Base-by-base conservation (phyloP, 2,888 invertebrate species). In the Chironomus tentans region DNA sequence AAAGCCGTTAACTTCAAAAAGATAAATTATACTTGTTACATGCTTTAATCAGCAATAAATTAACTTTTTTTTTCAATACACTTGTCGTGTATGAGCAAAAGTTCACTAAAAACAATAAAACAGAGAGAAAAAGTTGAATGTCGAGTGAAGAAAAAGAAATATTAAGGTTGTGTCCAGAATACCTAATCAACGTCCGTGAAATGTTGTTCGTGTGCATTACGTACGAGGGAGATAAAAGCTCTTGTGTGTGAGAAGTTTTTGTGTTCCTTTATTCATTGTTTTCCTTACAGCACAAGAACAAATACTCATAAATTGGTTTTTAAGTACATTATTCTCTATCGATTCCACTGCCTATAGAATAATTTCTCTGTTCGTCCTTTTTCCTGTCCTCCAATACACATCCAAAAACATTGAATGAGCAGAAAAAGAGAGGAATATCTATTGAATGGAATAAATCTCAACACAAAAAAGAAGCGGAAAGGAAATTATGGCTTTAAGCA, bases 241-340 rank as follows among this genome's bases (percentile, higher is more conserved):
- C 56, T 18, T 15, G 50, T 50, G 15, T 13, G 56, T 15, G n/a
- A n/a, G 50, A 50, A 50, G 50, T 50, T 50, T 50, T 12, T 28
- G 24, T 38, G 38, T 56, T 56, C 18, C 56, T 56, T 38, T 38
- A 38, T 38, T 56, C 56, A 7, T 18, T 56, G 7, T 56, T 56
- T 18, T 56, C 56, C 56, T 56, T 56, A 18, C 56, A 50, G 15
- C 15, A 50, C 15, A 50, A 50, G 15, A 50, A 56, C 56, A 56
- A 56, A 71, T 71, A 24, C 10, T 71, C 71, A 71, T 71, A 71
- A 71, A 71, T 71, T 24, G 70, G 71, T 50, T 71, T 71, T 71
- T 71, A 71, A 71, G 71, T 71, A 71, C 71, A 71, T 71, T 71
- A 50, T 71, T 71, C 21, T 50, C 21, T 50, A 71, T 71, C 71